Conservation (phyloP, 1,140 invertebrate genomes). For the Potamilus streckersoni region DNA sequence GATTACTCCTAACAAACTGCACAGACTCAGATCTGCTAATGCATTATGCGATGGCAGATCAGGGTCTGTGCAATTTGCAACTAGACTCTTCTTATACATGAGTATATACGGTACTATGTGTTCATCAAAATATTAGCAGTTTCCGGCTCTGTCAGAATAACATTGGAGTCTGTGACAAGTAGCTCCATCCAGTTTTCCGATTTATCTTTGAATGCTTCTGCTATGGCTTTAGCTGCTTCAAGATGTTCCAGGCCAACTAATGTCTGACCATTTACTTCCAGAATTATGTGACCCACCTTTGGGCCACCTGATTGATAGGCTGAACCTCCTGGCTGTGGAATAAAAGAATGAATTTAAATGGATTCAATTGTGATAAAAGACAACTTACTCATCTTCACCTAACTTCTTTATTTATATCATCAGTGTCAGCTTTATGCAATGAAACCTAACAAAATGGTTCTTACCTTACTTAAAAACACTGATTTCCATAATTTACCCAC, state of each 20-base stretch:
- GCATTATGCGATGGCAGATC: no score
- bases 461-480: not conserved
- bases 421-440: not conserved
- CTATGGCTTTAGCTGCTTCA: slow-evolving; percentile 55
- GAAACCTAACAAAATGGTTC: not conserved
- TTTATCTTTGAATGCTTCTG: slow-evolving; percentile 58
- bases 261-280: slow-evolving; percentile 90
- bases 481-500: no score
- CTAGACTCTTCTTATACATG: no score
- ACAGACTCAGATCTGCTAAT: no score
- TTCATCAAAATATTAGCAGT: no score
- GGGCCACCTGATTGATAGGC: slow-evolving; percentile 91
- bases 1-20: no score
- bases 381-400: not conserved
- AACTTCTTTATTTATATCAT: not conserved
- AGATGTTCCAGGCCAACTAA: slow-evolving; percentile 73
- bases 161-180: slow-evolving; percentile 52
- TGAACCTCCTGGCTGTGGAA: slow-evolving; percentile 87
- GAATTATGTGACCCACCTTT: slow-evolving; percentile 92
- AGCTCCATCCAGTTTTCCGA: slow-evolving; percentile 47
- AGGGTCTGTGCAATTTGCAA: no score
- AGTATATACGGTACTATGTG: no score
- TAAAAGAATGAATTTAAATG: slow-evolving; percentile 16
- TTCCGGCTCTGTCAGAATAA: not conserved
- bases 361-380: not conserved